Evolutionary conservation across 2,113 vertebrate genomes (phyloP).

Genomic region (Notothenia rossii): DNA sequence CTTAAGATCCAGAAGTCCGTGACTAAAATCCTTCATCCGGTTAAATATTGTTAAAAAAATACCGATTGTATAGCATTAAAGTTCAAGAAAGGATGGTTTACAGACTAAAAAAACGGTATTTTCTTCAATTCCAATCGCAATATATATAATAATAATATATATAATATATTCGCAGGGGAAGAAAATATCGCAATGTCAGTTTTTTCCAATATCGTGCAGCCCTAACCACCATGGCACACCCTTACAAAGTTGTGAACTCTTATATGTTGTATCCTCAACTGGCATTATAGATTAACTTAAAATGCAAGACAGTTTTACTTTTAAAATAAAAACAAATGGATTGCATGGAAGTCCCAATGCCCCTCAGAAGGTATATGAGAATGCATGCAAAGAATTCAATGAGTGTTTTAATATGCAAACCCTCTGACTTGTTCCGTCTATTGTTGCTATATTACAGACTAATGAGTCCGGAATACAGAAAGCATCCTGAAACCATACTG

Average conservation of each 20-base stretch:
- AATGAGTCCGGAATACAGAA: neutral
- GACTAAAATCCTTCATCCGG: too few species aligned
- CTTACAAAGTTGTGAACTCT: neutral
- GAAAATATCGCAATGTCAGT: too few species aligned
- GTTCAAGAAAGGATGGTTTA: too few species aligned
- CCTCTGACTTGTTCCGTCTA: neutral
- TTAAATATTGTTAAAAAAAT: too few species aligned
- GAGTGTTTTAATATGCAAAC: neutral
- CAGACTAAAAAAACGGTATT: too few species aligned
- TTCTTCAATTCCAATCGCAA: too few species aligned
- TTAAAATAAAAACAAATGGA: neutral
- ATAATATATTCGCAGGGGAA: too few species aligned
- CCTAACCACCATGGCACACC: neutral
- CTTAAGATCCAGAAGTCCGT: too few species aligned
- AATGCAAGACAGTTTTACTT: neutral
- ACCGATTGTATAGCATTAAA: too few species aligned
- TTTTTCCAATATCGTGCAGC: too few species aligned
- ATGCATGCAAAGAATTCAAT: neutral
- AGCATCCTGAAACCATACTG: neutral
- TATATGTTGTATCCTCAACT: neutral
- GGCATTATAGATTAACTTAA: neutral
- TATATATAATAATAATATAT: too few species aligned
- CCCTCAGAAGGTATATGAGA: neutral
- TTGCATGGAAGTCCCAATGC: neutral
- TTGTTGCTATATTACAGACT: neutral